Conservation (phyloP, 2,797 vertebrate species). For the Chaenodraco wilsoni region DNA sequence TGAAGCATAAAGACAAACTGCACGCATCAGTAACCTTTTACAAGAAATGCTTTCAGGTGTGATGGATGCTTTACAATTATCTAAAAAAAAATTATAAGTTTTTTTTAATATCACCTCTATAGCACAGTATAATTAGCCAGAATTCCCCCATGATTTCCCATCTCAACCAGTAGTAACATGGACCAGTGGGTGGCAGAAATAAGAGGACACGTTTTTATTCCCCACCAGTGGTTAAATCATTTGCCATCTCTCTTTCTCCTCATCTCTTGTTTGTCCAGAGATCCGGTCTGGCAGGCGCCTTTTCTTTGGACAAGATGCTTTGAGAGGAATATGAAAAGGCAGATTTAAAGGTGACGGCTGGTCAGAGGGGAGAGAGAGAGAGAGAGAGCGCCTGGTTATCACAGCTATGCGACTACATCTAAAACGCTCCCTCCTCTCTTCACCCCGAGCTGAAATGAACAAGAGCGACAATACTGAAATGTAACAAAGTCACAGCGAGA, state of each 20-base stretch:
- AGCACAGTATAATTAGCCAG: not conserved
- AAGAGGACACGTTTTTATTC: conserved; percentile 79
- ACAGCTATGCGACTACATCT: conserved; percentile 76
- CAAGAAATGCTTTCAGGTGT: conserved; percentile 37
- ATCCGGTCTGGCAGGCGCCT: conserved; percentile 95
- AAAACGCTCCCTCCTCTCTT: conserved; percentile 70
- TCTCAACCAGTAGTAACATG: conserved; percentile 2
- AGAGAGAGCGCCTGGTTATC: conserved; percentile 74
- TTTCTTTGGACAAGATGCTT: conserved; percentile 98
- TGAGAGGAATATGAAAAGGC: conserved; percentile 99
- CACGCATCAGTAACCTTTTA: conserved; percentile 32
- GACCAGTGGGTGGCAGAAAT: conserved; percentile 77
- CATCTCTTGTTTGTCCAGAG: conserved; percentile 93
- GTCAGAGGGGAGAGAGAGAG: conserved; percentile 85
- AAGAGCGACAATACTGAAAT: conserved; percentile 70
- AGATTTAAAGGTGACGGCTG: conserved; percentile 99
- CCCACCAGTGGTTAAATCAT: conserved; percentile 90
- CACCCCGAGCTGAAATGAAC: conserved; percentile 72
- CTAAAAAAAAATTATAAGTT: not conserved
- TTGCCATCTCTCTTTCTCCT: conserved; percentile 83
- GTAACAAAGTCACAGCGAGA: conserved; percentile 76
- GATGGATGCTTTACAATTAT: conserved; percentile 18
- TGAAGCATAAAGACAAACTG: conserved; percentile 33
- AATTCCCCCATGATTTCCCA: not conserved
- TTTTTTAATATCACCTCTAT: not conserved